Conservation (phyloP, 1,140 invertebrate genomes). For the Calycopis cecrops region DNA sequence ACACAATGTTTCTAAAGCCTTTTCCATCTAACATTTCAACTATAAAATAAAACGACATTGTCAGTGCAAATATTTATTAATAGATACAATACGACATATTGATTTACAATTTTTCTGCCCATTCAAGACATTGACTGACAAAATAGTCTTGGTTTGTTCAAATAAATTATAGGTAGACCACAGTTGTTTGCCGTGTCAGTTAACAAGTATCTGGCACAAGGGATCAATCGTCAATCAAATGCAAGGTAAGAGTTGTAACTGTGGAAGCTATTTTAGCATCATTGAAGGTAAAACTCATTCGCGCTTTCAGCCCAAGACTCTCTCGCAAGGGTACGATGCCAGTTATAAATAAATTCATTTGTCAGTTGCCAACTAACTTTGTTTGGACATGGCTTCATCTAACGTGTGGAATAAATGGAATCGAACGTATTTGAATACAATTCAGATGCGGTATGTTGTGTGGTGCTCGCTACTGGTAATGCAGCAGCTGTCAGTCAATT, state of each 20-base stretch:
- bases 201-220: conserved; percentile 70
- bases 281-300: conserved; percentile 71
- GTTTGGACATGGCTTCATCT: conserved; percentile 41
- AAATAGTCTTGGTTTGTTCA: conserved; percentile 17
- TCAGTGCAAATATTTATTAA: conserved; percentile 13
- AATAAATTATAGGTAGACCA: conserved; percentile 21
- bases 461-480: conserved; percentile 23
- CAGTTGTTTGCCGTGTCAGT: conserved; percentile 53
- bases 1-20: not conserved
- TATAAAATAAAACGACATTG: conserved; percentile 12
- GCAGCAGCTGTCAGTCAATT: conserved; percentile 36
- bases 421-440: conserved; percentile 37
- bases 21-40: conserved; percentile 4
- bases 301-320: conserved; percentile 68
- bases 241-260: conserved; percentile 70
- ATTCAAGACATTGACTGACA: conserved; percentile 19
- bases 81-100: conserved; percentile 18
- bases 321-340: conserved; percentile 58
- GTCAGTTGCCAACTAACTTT: conserved; percentile 54
- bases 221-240: conserved; percentile 73
- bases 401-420: conserved; percentile 29
- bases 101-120: conserved; percentile 19
- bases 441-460: conserved; percentile 30
- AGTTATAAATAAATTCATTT: conserved; percentile 64
- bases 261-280: conserved; percentile 68